Evolutionary conservation across 2,797 vertebrate genomes (phyloP).

Genomic region (Aulostomus chinensis): DNA sequence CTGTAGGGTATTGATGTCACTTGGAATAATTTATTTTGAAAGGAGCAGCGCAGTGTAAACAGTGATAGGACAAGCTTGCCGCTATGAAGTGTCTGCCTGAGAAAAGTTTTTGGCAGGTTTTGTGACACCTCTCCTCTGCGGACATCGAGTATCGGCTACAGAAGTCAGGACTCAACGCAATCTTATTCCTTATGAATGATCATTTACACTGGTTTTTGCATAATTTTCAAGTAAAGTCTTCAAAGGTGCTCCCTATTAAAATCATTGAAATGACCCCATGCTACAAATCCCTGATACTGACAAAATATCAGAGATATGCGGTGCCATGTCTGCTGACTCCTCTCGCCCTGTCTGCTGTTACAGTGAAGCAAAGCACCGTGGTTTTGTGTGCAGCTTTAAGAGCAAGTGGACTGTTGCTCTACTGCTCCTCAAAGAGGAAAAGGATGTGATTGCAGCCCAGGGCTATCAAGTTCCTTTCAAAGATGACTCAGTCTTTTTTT

Average conservation of each 20-base stretch:
- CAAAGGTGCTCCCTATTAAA: no score
- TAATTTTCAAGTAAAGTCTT: no score
- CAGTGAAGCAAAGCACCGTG: background rate
- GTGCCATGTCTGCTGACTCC: background rate
- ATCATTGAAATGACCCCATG: no score
- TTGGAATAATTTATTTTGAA: conserved; percentile 35
- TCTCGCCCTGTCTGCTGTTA: background rate
- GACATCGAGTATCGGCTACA: no score
- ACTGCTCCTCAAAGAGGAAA: conserved; percentile 11
- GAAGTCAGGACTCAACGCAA: no score
- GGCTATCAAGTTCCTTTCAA: conserved; percentile 33
- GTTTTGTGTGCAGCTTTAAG: background rate
- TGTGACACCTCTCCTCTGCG: no score
- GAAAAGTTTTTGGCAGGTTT: conserved; percentile 30
- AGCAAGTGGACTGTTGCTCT: conserved; percentile 10
- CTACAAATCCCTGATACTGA: background rate
- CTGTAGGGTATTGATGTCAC: conserved; percentile 23
- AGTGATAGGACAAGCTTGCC: conserved; percentile 4
- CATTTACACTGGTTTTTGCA: background rate
- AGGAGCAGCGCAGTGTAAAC: background rate
- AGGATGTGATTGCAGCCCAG: conserved; percentile 19
- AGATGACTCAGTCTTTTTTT: conserved; percentile 33
- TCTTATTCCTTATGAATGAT: conserved; percentile 20
- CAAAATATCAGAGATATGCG: no score
- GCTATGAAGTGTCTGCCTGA: no score